Base-by-base conservation (phyloP, 2,888 invertebrate genomes). In the Leptopilina syphax region DNA sequence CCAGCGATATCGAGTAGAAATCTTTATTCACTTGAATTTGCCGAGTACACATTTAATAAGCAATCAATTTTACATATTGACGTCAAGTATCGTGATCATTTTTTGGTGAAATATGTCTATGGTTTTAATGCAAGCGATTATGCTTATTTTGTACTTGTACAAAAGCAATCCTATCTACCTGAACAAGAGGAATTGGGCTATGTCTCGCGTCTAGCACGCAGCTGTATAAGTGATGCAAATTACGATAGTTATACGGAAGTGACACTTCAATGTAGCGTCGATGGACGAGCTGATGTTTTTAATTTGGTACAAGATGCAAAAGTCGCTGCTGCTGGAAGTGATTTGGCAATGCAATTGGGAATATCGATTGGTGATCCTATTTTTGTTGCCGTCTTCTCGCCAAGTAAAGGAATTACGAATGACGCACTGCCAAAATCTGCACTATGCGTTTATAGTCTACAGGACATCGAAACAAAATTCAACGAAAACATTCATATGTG, bases 211-310 rank as follows among this genome's bases (percentile, higher is more conserved):
- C 93, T 99, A 83, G 97, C 98, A 0, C 95, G 99, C 65, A 97
- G 98, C 80, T 99, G 99, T 93, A 97, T 98, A 81, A 97, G 96
- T 86, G 99, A 99, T 93, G 95, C 96, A 34, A 97, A 97, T 91
- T 99, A 98, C 92, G 97, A 98, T 91, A 98, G 98, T 90, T 99
- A 99, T 92, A 98, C 98, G 0, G 99, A 99, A 93, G 96, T 99
- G 77, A 98, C 98, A 18, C 93, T 99, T 81, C 96, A 97, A 92
- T 99, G 99, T 92, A 93, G 94, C 86, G 95, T 95, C 76, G 94
- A 93, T 82, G 94, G 95, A 87, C 93, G 93, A 88, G 85, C 87
- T 6, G 88, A 89, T n/a, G 79, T 85, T 60, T 99, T 97, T 92
- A 98, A 98, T 93, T 94, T 99, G 87, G 94, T 98, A 76, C 97